Evolutionary conservation across 1,140 invertebrate genomes (phyloP), one percentile per base, ranked within the genome.

Genomic region (Drosophila watanabei): DNA sequence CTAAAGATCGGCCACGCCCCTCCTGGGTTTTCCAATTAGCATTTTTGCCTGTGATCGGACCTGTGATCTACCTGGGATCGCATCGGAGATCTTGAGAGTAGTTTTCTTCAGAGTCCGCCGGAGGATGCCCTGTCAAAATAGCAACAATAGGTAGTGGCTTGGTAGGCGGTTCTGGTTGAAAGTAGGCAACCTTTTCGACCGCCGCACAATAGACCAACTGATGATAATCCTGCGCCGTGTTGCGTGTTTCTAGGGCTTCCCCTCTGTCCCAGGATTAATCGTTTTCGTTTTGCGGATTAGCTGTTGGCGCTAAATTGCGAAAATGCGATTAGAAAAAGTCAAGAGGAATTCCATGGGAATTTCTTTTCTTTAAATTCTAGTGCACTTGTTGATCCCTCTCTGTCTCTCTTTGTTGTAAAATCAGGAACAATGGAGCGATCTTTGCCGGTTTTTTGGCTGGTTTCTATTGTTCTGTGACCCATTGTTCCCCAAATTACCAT

Each of bases 271-370:
- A 90, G 86, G 81, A 90, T 90, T 85, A 89, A 89, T 89, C 79
- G 86, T 89, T 89, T 89, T 89, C 81, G 81, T 85, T 75, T 77
- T 82, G 86, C 86, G 86, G 86, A 85, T 89, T 89, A 89, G 63
- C 28, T 51, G 86, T 89, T 85, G 86, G 85, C 85, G 85, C 85
- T 89, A 89, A 89, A 89, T 89, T 89, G 85, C 85, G 82, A 89
- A 89, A 89, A 89, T 90, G 70, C 75, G 85, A 89, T 89, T 89
- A 90, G 76, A 43, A 59, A 56, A 37, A 72, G 45, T 60, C 43
- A 24, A 59, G 20, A 65, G 56, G 46, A 65, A 70, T 72, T 80
- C 60, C 69, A 61, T 84, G 86, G 85, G 86, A 82, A 88, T 75
- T 33, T 45, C 14, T 49, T 37, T 80, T 78, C 41, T 43, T 10